A percentile compares a stretch with the other conserved stretches of the same genome.
phyloP scores from a whole-genome alignment of 1,140 invertebrate genomes.

The Atta cephalotes region DNA sequence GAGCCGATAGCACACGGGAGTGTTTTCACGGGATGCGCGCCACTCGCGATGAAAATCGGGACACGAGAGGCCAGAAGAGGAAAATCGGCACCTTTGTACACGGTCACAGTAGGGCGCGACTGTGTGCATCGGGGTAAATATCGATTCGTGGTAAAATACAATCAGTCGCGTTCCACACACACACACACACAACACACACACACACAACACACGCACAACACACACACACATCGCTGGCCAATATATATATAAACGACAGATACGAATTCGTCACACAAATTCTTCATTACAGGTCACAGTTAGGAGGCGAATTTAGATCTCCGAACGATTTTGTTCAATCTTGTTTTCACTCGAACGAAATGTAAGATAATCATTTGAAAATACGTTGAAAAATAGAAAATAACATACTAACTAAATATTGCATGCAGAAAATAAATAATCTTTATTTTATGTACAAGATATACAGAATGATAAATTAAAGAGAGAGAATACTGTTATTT shows the following conservation, averaged over 20 bases:
- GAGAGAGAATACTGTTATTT: background rate
- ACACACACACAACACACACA: background rate
- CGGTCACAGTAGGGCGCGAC: slow-evolving; percentile 30
- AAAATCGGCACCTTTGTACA: slow-evolving; percentile 57
- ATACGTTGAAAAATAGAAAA: background rate
- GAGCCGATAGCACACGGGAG: slow-evolving; percentile 28
- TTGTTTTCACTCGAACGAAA: background rate
- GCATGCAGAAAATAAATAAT: background rate
- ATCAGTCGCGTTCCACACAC: slow-evolving; percentile 10
- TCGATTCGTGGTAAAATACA: slow-evolving; percentile 60
- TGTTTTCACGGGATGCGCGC: slow-evolving; percentile 40
- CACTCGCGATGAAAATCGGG: slow-evolving; percentile 53
- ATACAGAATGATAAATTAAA: background rate
- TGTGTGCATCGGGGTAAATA: slow-evolving; percentile 35
- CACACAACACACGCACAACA: background rate
- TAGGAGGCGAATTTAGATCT: background rate
- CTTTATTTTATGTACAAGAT: background rate
- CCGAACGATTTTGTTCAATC: background rate
- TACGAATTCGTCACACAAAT: background rate
- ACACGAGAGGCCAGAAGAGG: slow-evolving; percentile 48
- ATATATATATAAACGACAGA: background rate
- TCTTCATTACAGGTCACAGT: background rate
- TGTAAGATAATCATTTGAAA: background rate
- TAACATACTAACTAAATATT: background rate
- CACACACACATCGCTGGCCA: slow-evolving; percentile 3